phyloP scores from a whole-genome alignment of 2,113 vertebrate genomes.

The Datnioides undecimradiatus region DNA sequence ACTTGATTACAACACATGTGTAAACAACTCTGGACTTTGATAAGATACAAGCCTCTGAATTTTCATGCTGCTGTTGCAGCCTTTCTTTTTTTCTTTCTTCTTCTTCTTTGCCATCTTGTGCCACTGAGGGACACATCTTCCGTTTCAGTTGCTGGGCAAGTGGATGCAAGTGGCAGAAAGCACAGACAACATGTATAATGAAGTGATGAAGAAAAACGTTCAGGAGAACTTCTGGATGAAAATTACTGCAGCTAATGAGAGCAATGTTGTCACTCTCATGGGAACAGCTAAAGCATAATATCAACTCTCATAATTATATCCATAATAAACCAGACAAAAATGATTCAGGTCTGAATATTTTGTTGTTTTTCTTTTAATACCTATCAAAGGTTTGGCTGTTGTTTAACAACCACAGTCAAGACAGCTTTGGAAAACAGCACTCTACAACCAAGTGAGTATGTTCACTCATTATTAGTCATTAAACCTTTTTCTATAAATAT shows the following conservation, averaged over 20 bases:
- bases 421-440: not conserved
- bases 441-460: not conserved
- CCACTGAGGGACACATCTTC: not conserved
- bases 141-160: slow-evolving; percentile 66
- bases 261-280: not conserved
- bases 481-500: not conserved
- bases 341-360: not conserved
- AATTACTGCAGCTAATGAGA: not conserved
- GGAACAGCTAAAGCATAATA: not conserved
- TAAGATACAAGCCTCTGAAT: not conserved
- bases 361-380: not conserved
- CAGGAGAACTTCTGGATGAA: not conserved
- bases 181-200: fast-evolving
- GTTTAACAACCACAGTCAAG: not conserved
- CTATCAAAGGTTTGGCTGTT: not conserved
- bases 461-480: no score
- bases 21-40: slow-evolving; percentile 21
- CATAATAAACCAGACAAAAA: no score
- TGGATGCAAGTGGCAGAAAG: slow-evolving; percentile 53
- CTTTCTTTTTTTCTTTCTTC: no score
- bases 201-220: fast-evolving
- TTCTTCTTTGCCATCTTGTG: not conserved
- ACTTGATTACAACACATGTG: slow-evolving; percentile 14
- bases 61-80: slow-evolving; percentile 22
- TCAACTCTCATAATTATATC: not conserved